phyloP scores from a whole-genome alignment of 2,113 vertebrate genomes.

The Hypomesus transpacificus region DNA sequence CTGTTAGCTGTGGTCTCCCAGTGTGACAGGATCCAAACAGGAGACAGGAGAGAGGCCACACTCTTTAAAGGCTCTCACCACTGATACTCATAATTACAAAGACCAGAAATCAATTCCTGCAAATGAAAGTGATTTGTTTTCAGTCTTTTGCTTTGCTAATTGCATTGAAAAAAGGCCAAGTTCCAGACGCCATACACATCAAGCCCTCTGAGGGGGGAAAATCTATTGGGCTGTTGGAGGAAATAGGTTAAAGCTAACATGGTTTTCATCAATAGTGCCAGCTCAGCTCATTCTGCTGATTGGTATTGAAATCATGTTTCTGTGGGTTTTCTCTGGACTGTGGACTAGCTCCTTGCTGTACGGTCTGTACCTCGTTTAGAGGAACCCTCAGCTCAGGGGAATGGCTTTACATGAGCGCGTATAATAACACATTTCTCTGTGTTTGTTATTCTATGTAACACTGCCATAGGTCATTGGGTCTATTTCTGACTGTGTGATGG shows the following conservation, averaged over 20 bases:
- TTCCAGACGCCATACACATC: slow-evolving; percentile 50
- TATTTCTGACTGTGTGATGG: too few relatives aligned
- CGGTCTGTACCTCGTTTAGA: slow-evolving; percentile 21
- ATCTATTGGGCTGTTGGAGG: slow-evolving; percentile 51
- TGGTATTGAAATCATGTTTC: slow-evolving; percentile 27
- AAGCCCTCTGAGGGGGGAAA: slow-evolving; percentile 53
- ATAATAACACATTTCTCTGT: too few relatives aligned
- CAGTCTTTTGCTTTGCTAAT: slow-evolving; percentile 52
- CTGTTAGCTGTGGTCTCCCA: slow-evolving; percentile 26
- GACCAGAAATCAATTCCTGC: slow-evolving; percentile 64
- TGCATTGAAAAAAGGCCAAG: slow-evolving; percentile 56
- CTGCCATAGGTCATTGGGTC: too few relatives aligned
- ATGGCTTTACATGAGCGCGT: not conserved
- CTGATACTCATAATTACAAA: slow-evolving; percentile 67
- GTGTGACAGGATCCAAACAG: slow-evolving; percentile 49
- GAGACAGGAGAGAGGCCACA: slow-evolving; percentile 27
- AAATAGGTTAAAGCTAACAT: slow-evolving; percentile 52
- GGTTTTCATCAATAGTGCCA: slow-evolving; percentile 40
- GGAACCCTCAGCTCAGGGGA: not conserved
- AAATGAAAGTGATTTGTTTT: slow-evolving; percentile 61
- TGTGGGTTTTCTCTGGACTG: slow-evolving; percentile 22
- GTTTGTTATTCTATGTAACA: too few relatives aligned
- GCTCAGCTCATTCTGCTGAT: slow-evolving; percentile 22
- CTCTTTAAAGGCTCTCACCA: slow-evolving; percentile 52
- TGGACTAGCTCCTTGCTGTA: slow-evolving; percentile 16